Evolutionary conservation across 2,797 vertebrate species (phyloP), one percentile per base, ranked within the genome.

Genomic region (Cyclura pinguis): DNA sequence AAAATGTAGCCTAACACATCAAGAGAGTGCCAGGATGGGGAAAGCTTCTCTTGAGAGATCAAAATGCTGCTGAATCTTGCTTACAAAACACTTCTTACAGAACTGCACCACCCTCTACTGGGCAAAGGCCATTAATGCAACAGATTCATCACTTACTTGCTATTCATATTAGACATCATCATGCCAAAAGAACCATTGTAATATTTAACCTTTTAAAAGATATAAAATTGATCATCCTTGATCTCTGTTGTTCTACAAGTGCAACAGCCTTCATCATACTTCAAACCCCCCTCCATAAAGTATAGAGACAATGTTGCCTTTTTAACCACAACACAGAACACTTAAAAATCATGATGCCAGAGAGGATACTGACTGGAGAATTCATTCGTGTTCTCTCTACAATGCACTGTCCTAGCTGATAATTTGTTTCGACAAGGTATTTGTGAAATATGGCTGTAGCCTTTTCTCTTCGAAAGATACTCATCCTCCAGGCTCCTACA

Each of bases 21-120:
- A 12, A 8, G 16, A 81, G 7, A 4, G 55, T 55, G 59, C 16
- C 32, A 59, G 55, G 29, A 1, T n/a, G 55, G 32, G 32, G 32
- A 57, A 57, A 22, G 6, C 8, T 64, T 59, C 16, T 52, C 67
- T 27, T 35, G 27, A 50, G 20, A 73, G 82, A 42, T 10, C 22
- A 55, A 62, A 77, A 16, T 12, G 24, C 27, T 38, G 38, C 14
- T 35, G n/a, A 38, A 76, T 50, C 10, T 57, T 18, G 18, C 20
- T 55, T 77, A 72, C 57, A 32, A 22, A 16, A 24, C 38, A 67
- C 1, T 89, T 84, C 22, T 80, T 29, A 1, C 90, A 89, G 91
- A 86, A 77, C 90, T 77, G 18, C 38, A 76, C 89, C 92, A 91
- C 95, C 94, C 90, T 91, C 96, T 95, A 72, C 92, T 82, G 95